A percentile compares a stretch with the other conserved stretches of the same genome.
Evolutionary conservation across 2,113 vertebrate species (phyloP).

Genomic region (Cathartes aura): DNA sequence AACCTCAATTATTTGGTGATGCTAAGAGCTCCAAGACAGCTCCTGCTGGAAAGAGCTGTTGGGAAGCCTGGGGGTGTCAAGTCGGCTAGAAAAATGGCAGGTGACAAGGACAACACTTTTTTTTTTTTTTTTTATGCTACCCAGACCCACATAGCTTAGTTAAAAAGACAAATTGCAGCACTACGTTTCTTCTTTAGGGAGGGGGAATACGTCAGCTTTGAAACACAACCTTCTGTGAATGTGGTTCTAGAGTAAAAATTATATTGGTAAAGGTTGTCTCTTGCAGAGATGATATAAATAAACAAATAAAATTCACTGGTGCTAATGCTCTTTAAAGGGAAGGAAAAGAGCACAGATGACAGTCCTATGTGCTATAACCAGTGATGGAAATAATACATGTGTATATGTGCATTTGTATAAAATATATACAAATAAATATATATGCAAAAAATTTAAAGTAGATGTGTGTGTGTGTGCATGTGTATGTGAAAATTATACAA

Average conservation of each 20-base stretch:
- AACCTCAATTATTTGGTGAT: constrained; percentile 98
- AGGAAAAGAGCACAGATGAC: neutral
- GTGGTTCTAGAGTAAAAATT: neutral
- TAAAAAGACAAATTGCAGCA: constrained; percentile 93
- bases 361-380: neutral
- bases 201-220: constrained; percentile 85
- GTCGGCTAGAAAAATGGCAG: constrained; percentile 92
- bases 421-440: neutral
- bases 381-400: neutral
- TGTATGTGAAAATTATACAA: neutral
- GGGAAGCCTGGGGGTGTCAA: constrained; percentile 89
- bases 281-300: constrained; percentile 43
- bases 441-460: neutral
- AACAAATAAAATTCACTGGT: neutral
- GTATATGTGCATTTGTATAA: neutral
- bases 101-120: constrained; percentile 91
- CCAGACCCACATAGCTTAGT: constrained; percentile 85
- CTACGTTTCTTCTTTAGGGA: constrained; percentile 80
- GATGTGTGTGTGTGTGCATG: neutral
- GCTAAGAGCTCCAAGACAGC: constrained; percentile 91
- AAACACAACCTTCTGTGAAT: constrained; percentile 64
- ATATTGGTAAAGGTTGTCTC: neutral
- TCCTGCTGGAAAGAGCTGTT: constrained; percentile 91
- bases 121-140: constrained; percentile 71
- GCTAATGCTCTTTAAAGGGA: neutral